Base-by-base conservation (phyloP, 2,113 vertebrate genomes). In the Murina feae region DNA sequence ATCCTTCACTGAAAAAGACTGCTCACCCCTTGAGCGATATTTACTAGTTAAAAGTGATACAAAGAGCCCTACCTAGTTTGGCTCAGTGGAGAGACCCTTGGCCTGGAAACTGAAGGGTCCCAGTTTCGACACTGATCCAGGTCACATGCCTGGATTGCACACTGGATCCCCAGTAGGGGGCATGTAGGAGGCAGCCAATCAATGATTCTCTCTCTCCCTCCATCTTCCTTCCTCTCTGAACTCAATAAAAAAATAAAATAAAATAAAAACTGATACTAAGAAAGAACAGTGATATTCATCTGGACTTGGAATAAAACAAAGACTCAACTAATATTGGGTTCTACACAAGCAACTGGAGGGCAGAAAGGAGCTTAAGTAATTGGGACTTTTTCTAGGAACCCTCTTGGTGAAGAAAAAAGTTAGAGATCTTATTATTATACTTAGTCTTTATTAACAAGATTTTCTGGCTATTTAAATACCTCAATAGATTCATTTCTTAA, bases 1-100 rank as follows among this genome's bases (percentile, higher is more conserved):
- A 21, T 30, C 32, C 25, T 82, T 87, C 47, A 91, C 1, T 85
- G 42, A 51, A 74, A 87, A 93, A 80, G 2, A 68, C 0, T 63
- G 35, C 5, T 63, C 16, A 83, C 16, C 30, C 6, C 18, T 35
- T 53, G 4, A 58, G 4, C 76, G 20, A 68, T 8, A 89, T 37
- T 93, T 93, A 89, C 32, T 91, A 60, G 58, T 80, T 85, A 75
- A 96, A 93, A 91, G 69, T 23, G 2, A 72, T 51, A 55, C 14
- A 37, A 75, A 16, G 10, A 39, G 55, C 55, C 55, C 55, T 58
- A 58, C 23, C 23, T 23, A 58, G 55, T 58, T 58, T 58, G 23
- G 55, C 55, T 25, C 9, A 25, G 55, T 25, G 55, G 55, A 58
- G 9, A 58, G 23, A 58, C 23, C 25, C 1, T 58, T 3, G 23